These are phyloP conservation scores for Diadophis punctatus DNA, from an alignment of 2,113 vertebrate genomes.

Conservation along the genomic window DNA sequence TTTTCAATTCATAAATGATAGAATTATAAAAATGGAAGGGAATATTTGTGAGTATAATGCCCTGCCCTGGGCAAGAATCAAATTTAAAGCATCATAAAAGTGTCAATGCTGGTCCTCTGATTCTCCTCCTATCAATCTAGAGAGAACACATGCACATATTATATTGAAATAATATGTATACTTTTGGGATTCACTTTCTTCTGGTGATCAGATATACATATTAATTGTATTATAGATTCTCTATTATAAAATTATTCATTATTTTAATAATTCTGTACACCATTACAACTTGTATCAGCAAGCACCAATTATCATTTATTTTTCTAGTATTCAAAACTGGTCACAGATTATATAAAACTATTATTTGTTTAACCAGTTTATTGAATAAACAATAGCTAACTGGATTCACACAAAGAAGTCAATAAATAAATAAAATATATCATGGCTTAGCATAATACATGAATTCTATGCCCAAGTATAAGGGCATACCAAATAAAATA, in stretches of 20 bases:
- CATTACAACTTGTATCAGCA: background rate
- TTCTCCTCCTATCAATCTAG: background rate
- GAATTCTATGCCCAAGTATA: background rate
- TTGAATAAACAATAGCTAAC: background rate
- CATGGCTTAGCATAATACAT: background rate
- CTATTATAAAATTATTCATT: background rate
- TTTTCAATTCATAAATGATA: background rate
- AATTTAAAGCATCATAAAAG: background rate
- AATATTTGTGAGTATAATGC: background rate
- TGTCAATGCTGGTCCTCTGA: background rate
- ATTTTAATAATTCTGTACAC: background rate
- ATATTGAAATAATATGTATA: background rate
- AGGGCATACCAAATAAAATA: background rate
- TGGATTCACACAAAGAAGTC: background rate
- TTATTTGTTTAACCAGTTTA: background rate
- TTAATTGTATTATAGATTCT: background rate
- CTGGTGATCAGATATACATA: background rate
- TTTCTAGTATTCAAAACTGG: background rate
- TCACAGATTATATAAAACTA: background rate
- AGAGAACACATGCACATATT: background rate
- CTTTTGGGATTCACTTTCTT: background rate
- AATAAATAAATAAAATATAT: background rate
- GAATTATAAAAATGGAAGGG: background rate
- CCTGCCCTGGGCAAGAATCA: background rate
- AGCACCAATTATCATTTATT: background rate